A percentile compares a stretch with the other conserved stretches of the same genome.
These are phyloP conservation scores for Karalla daura DNA, from an alignment of 2,797 vertebrate species.

Conservation along the genomic window DNA sequence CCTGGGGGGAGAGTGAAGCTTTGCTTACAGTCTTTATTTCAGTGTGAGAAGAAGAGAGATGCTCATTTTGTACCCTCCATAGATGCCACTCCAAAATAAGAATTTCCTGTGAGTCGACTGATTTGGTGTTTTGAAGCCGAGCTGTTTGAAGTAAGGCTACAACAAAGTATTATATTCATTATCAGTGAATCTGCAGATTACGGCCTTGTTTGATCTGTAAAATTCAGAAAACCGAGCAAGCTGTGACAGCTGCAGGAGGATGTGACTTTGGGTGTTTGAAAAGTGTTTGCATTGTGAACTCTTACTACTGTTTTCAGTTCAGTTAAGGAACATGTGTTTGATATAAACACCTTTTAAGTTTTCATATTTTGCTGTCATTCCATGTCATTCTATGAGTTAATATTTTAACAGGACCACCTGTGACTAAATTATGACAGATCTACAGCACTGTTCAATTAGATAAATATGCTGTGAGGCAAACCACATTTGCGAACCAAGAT, in stretches of 20 bases:
- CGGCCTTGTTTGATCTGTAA: neutral
- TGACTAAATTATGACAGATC: too few relatives aligned
- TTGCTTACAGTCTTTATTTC: constrained; percentile 15
- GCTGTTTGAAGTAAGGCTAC: neutral
- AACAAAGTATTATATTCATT: neutral
- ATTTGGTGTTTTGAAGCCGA: neutral
- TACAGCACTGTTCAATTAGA: too few relatives aligned
- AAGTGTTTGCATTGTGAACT: neutral
- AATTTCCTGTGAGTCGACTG: neutral
- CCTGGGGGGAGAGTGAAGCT: constrained; percentile 16
- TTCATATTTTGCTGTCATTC: too few relatives aligned
- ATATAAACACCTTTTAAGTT: neutral
- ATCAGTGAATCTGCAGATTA: neutral
- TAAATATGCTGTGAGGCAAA: too few relatives aligned
- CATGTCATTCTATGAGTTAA: too few relatives aligned
- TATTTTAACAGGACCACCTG: too few relatives aligned
- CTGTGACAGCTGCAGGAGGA: too few relatives aligned
- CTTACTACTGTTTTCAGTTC: neutral
- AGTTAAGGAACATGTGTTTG: neutral
- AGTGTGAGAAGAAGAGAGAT: constrained; percentile 6
- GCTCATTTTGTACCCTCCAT: constrained; percentile 14
- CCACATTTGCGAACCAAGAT: too few relatives aligned
- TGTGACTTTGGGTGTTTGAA: neutral
- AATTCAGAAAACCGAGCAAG: too few relatives aligned
- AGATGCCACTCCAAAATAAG: neutral